Percentiles rank a stretch among this genome's conserved stretches.
phyloP scores from a whole-genome alignment of 2,113 vertebrate genomes.

The Lophotis ruficrista region DNA sequence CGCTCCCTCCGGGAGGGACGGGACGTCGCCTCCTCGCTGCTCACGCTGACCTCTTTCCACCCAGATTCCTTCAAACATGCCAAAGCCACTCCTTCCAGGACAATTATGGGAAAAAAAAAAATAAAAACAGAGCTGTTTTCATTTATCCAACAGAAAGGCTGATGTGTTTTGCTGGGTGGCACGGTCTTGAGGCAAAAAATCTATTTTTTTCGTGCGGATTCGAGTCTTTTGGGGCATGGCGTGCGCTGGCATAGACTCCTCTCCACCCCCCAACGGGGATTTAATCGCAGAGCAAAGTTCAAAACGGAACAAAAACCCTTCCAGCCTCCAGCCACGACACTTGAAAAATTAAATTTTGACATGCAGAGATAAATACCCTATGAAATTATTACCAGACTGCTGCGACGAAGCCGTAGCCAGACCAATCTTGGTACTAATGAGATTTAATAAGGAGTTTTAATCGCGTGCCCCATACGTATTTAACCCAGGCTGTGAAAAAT shows the following conservation, averaged over 20 bases:
- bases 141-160: background rate
- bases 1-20: background rate
- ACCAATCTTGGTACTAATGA: background rate
- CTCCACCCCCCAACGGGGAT: background rate
- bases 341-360: background rate
- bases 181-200: background rate
- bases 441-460: background rate
- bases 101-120: background rate
- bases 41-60: background rate
- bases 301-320: background rate
- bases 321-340: background rate
- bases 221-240: background rate
- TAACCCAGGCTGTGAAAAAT: background rate
- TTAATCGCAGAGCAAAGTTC: slow-evolving; percentile 13
- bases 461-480: accelerated
- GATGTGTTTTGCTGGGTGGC: background rate
- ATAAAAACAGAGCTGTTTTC: background rate
- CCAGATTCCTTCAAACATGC: slow-evolving; percentile 18
- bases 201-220: background rate
- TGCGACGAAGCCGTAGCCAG: background rate
- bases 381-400: background rate
- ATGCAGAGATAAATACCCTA: background rate
- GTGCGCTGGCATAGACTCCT: accelerated
- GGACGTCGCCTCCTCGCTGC: background rate
- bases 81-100: slow-evolving; percentile 39